A percentile compares a stretch with the other conserved stretches of the same genome.
These are phyloP conservation scores for Lasius fuliginosus DNA, from an alignment of 2,888 invertebrate species.

Conservation along the genomic window DNA sequence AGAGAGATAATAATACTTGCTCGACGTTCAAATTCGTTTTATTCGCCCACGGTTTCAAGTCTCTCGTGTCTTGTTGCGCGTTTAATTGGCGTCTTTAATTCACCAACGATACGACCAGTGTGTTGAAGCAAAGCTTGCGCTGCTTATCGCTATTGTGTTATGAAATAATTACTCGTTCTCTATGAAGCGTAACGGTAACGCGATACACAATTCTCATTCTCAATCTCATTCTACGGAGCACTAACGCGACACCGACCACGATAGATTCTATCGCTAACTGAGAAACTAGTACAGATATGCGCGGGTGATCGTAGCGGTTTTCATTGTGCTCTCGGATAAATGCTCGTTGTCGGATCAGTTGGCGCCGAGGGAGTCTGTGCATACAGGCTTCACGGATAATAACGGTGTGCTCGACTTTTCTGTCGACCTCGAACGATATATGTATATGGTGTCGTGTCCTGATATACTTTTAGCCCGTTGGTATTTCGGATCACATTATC, in stretches of 20 bases:
- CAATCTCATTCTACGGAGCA: background rate
- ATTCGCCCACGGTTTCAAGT: background rate
- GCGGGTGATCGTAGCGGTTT: conserved; percentile 47
- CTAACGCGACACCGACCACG: background rate
- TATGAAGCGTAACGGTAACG: conserved; percentile 64
- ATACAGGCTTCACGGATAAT: conserved; percentile 8
- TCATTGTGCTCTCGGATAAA: conserved; percentile 66
- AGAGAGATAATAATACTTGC: conserved; percentile 1
- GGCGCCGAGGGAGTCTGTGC: conserved; percentile 11
- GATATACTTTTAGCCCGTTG: background rate
- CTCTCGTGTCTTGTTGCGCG: conserved; percentile 1
- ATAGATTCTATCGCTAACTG: conserved; percentile 59
- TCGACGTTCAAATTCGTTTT: conserved; percentile 33
- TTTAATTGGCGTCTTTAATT: background rate
- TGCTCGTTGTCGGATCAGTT: conserved; percentile 45
- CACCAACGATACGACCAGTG: conserved; percentile 7
- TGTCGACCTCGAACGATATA: conserved; percentile 8
- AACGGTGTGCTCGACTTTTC: conserved; percentile 42
- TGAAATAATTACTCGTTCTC: conserved; percentile 52
- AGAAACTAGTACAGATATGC: conserved; percentile 21
- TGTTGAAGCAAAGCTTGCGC: background rate
- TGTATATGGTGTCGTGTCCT: background rate
- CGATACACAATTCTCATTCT: conserved; percentile 46
- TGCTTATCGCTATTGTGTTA: conserved; percentile 34
- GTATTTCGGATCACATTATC: background rate